Percentiles rank a stretch among this genome's conserved stretches.
Evolutionary conservation across 1,140 invertebrate species (phyloP).

Genomic region (Wiebesia pumilae): DNA sequence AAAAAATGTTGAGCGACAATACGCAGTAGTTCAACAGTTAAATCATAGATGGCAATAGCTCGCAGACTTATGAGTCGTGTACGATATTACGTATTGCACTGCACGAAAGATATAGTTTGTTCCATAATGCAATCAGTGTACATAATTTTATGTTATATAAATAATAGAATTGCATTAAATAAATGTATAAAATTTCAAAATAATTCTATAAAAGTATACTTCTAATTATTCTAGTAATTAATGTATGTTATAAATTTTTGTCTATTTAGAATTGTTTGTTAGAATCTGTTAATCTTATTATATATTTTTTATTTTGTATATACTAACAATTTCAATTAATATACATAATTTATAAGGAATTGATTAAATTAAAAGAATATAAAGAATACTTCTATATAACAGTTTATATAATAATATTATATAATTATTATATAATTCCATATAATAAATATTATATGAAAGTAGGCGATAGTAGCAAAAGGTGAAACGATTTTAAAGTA

Average conservation of each 20-base stretch:
- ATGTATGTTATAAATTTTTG: not conserved
- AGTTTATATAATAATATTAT: too few relatives aligned
- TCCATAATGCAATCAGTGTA: not conserved
- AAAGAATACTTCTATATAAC: too few relatives aligned
- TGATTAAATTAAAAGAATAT: too few relatives aligned
- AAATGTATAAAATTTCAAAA: not conserved
- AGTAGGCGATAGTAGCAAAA: not conserved
- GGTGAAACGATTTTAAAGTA: conserved; percentile 8
- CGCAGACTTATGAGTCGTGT: conserved; percentile 55
- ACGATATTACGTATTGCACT: not conserved
- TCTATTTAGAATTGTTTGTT: too few relatives aligned
- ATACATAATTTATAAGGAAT: too few relatives aligned
- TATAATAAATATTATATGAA: not conserved
- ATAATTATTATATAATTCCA: not conserved
- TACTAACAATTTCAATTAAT: too few relatives aligned
- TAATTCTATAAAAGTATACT: not conserved
- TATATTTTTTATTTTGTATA: too few relatives aligned
- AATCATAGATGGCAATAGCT: conserved; percentile 69
- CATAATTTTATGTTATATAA: not conserved
- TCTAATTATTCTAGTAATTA: not conserved
- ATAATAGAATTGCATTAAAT: too few relatives aligned
- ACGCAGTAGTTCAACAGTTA: conserved; percentile 57
- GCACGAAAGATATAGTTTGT: not conserved
- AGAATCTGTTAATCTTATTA: too few relatives aligned
- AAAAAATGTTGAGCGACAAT: not conserved